These are phyloP conservation scores for Capreolus pygargus DNA, from an alignment of 2,113 vertebrate species.

Conservation along the genomic window DNA sequence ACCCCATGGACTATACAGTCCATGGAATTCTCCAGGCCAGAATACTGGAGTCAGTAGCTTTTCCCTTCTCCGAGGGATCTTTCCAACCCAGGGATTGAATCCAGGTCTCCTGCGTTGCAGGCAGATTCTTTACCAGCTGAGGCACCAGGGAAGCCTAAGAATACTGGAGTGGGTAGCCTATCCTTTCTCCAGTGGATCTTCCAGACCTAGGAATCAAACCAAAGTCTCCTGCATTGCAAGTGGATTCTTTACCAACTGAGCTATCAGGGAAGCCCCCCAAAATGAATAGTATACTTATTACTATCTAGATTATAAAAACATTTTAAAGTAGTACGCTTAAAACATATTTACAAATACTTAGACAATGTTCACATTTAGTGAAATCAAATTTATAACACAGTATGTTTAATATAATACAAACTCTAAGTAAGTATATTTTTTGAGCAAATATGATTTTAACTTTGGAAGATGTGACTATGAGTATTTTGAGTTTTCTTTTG, in stretches of 20 bases:
- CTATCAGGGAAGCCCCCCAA: neutral
- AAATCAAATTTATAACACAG: neutral
- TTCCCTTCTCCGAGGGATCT: neutral
- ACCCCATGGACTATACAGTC: neutral
- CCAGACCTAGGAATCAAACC: rapidly evolving
- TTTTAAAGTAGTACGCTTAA: neutral
- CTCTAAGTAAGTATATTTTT: neutral
- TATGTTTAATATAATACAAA: neutral
- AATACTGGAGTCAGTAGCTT: neutral
- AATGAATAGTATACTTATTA: neutral
- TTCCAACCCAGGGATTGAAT: neutral
- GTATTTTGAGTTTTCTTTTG: conserved; percentile 10
- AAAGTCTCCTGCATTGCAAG: neutral
- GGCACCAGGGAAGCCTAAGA: neutral
- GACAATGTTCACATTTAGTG: neutral
- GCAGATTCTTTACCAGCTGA: neutral
- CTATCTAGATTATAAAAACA: conserved; percentile 13
- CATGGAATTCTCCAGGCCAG: neutral
- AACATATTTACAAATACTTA: neutral
- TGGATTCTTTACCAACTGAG: neutral
- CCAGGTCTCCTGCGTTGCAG: neutral
- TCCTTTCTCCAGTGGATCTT: neutral
- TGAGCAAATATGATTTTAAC: neutral
- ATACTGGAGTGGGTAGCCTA: neutral
- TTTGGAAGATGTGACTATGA: neutral